Conservation (phyloP, 2,888 invertebrate species). For the Lepeophtheirus nordmannii region DNA sequence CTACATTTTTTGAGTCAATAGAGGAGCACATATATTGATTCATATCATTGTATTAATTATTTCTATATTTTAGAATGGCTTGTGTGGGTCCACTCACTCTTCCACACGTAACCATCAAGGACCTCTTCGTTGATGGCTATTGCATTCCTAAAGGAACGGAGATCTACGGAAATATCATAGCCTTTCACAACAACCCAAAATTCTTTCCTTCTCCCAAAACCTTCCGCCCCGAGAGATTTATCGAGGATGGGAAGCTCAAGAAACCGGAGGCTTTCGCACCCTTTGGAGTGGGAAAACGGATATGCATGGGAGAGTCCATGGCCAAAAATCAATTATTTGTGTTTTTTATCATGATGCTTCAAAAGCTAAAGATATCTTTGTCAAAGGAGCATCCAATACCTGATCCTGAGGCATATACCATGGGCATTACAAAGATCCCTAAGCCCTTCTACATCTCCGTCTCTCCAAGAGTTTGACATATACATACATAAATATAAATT, state of each 20-base stretch:
- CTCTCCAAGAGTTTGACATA: background rate
- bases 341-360: conserved; percentile 10
- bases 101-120: background rate
- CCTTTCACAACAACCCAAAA: background rate
- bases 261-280: conserved; percentile 2
- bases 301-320: conserved; percentile 21
- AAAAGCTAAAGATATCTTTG: conserved; percentile 2
- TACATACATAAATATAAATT: no score
- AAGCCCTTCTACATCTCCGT: background rate
- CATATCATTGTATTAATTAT: no score
- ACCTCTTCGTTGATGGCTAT: background rate
- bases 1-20: no score
- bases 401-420: background rate
- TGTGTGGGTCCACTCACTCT: background rate
- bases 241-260: background rate
- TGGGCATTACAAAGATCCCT: conserved; percentile 20
- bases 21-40: no score
- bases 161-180: background rate
- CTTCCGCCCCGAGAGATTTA: conserved; percentile 17
- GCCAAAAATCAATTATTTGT: conserved; percentile 8
- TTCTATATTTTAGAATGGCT: background rate
- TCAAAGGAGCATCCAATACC: background rate
- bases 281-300: conserved; percentile 20
- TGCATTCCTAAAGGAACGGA: background rate
- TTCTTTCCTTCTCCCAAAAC: conserved; percentile 14